These are phyloP conservation scores for Gastrophryne carolinensis DNA, from an alignment of 2,797 vertebrate genomes.

Conservation along the genomic window DNA sequence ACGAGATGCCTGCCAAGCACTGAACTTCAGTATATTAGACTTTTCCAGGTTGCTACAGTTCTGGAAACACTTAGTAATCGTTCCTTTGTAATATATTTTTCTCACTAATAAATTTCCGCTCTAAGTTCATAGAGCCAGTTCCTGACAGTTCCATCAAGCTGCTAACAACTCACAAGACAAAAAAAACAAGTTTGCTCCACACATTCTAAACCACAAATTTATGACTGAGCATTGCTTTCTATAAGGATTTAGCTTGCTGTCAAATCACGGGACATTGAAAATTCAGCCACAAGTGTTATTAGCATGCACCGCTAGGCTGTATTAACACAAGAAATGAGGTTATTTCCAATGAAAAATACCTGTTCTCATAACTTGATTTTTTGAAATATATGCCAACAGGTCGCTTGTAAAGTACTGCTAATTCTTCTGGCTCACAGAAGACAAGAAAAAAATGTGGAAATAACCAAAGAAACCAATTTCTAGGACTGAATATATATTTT, in stretches of 20 bases:
- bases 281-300: neutral
- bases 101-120: conserved; percentile 29
- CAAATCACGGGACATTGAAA: conserved; percentile 6
- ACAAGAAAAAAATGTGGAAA: too few relatives aligned
- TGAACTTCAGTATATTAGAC: conserved; percentile 8
- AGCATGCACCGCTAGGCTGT: neutral
- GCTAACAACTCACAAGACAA: conserved; percentile 4
- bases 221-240: conserved; percentile 4
- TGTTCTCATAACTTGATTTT: too few relatives aligned
- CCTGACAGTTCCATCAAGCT: conserved; percentile 24
- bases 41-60: neutral
- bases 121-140: conserved; percentile 1
- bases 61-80: conserved; percentile 11
- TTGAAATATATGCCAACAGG: too few relatives aligned
- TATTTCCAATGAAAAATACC: neutral
- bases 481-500: too few relatives aligned
- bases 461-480: too few relatives aligned
- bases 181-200: neutral
- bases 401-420: too few relatives aligned
- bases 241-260: neutral
- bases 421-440: too few relatives aligned
- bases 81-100: conserved; percentile 30
- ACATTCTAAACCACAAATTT: conserved; percentile 16
- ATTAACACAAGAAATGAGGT: neutral
- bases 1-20: neutral